Percentiles rank a stretch among this genome's conserved stretches.
phyloP scores from a whole-genome alignment of 2,797 vertebrate species.

The Spea hammondii region DNA sequence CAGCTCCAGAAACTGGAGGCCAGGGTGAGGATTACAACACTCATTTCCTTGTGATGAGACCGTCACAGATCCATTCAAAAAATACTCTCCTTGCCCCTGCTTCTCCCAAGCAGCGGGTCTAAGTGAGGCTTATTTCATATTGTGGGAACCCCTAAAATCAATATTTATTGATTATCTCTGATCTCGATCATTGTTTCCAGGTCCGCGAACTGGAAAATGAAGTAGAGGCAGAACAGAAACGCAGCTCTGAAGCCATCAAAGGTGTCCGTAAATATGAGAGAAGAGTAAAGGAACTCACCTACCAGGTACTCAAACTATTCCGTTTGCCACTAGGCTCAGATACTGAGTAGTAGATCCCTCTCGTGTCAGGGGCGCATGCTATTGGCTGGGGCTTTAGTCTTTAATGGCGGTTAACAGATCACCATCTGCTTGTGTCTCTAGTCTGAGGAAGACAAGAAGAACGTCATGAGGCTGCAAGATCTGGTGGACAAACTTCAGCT shows the following conservation, averaged over 20 bases:
- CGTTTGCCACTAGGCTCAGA: no score
- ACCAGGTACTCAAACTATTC: constrained; percentile 72
- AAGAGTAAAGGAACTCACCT: constrained; percentile 87
- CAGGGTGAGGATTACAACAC: constrained; percentile 58
- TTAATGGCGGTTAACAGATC: no score
- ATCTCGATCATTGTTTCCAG: constrained; percentile 53
- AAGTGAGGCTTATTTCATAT: no score
- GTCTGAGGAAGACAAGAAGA: constrained; percentile 91
- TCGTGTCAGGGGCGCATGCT: not conserved
- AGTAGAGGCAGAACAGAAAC: constrained; percentile 73
- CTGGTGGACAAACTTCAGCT: constrained; percentile 89
- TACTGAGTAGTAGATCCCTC: not conserved
- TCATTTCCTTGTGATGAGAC: no score
- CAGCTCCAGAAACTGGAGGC: constrained; percentile 72
- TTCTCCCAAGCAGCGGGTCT: no score
- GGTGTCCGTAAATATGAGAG: constrained; percentile 83
- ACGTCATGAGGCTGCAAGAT: constrained; percentile 79
- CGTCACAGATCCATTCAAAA: no score
- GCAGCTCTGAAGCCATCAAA: constrained; percentile 68
- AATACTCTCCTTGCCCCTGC: no score
- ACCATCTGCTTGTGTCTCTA: constrained; percentile 48
- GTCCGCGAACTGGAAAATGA: constrained; percentile 74
- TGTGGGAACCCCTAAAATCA: no score
- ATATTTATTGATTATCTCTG: not conserved
- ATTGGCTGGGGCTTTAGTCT: not conserved